phyloP scores from a whole-genome alignment of 1,140 invertebrate genomes.

The Oscheius sp. region DNA sequence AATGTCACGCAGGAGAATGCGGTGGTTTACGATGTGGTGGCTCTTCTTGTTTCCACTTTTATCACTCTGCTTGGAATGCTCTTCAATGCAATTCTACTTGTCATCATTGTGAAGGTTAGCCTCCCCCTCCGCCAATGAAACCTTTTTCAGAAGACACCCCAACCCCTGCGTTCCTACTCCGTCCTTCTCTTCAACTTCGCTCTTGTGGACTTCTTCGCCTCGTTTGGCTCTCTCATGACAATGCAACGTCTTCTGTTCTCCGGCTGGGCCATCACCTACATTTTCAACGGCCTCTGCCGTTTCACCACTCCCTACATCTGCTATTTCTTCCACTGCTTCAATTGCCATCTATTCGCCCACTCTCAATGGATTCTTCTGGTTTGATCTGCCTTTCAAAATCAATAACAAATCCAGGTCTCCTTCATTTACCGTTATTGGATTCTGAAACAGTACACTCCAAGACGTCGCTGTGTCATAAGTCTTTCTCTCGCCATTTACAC shows the following conservation, averaged over 20 bases:
- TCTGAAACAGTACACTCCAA: not conserved
- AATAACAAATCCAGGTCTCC: not conserved
- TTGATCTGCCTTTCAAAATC: not conserved
- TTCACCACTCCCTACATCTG: conserved; percentile 3
- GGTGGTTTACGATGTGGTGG: too few species aligned
- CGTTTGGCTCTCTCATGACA: conserved; percentile 5
- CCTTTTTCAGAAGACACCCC: not conserved
- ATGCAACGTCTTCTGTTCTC: conserved; percentile 9
- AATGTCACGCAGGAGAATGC: too few species aligned
- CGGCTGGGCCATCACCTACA: conserved; percentile 9
- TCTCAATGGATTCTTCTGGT: conserved; percentile 20
- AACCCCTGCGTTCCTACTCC: not conserved
- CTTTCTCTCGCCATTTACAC: not conserved
- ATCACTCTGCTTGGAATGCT: too few species aligned
- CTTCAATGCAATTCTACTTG: too few species aligned
- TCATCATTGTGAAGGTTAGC: too few species aligned
- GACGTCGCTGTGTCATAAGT: not conserved
- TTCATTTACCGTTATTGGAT: conserved; percentile 23
- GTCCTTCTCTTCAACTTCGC: conserved; percentile 25
- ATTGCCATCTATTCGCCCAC: conserved; percentile 9
- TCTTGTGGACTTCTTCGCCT: not conserved
- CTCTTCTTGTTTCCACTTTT: too few species aligned
- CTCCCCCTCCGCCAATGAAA: too few species aligned
- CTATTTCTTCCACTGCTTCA: conserved; percentile 22
- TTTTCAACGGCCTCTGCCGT: conserved; percentile 14